Evolutionary conservation across 2,888 invertebrate species (phyloP).

Genomic region (Amorpha juglandis): DNA sequence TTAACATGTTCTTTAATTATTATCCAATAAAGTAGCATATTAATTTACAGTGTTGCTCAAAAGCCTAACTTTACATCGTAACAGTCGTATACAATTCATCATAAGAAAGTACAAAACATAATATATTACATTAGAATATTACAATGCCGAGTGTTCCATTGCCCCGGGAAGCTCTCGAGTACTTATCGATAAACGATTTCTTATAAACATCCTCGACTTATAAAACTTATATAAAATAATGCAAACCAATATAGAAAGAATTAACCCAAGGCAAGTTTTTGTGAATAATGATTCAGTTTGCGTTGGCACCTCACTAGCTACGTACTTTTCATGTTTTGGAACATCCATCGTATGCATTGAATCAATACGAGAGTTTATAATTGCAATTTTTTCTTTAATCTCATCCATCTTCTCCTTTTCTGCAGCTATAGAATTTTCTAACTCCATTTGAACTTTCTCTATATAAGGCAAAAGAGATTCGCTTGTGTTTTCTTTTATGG

Average conservation of each 20-base stretch:
- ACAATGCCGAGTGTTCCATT: constrained; percentile 53
- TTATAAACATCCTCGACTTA: constrained; percentile 47
- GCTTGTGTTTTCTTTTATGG: constrained; percentile 35
- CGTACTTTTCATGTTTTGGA: constrained; percentile 29
- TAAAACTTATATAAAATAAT: constrained; percentile 50
- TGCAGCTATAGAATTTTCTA: constrained; percentile 39
- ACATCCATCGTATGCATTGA: constrained; percentile 22
- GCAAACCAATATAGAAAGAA: constrained; percentile 50
- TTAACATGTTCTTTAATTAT: too few species aligned
- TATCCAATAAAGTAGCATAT: too few species aligned
- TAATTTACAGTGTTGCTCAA: too few species aligned
- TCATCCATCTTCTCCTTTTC: constrained; percentile 43
- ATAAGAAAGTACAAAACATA: too few species aligned
- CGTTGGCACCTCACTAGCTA: constrained; percentile 22
- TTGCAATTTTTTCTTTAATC: constrained; percentile 39
- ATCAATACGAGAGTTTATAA: constrained; percentile 32
- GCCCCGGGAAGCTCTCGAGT: constrained; percentile 50
- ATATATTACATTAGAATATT: constrained; percentile 33
- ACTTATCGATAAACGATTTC: constrained; percentile 47
- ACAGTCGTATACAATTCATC: too few species aligned
- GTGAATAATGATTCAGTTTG: constrained; percentile 40
- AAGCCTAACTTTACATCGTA: too few species aligned
- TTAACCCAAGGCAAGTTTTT: constrained; percentile 48
- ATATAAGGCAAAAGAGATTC: constrained; percentile 37
- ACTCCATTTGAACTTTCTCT: constrained; percentile 40